Conservation (phyloP, 1,140 invertebrate species). For the Gonioctena quinquepunctata region DNA sequence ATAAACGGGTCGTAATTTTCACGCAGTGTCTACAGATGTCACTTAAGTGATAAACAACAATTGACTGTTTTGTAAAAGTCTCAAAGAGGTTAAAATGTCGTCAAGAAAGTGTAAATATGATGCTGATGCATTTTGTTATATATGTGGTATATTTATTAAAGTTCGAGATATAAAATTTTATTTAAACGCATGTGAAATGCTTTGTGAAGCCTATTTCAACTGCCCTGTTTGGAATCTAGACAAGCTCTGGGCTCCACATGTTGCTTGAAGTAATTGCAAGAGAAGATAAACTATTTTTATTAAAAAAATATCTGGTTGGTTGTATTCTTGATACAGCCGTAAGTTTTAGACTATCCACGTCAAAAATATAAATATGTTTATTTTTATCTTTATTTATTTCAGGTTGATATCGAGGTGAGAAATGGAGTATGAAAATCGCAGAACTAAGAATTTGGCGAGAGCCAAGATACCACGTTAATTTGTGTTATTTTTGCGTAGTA, state of each 20-base stretch:
- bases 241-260: slow-evolving; percentile 22
- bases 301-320: not conserved
- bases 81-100: not conserved
- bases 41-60: not conserved
- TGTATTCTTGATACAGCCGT: not conserved
- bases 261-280: slow-evolving; percentile 16
- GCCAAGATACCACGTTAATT: no score
- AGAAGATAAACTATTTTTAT: not conserved
- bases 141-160: not conserved
- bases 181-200: no score
- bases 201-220: not conserved
- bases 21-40: no score
- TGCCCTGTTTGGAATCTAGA: slow-evolving; percentile 13
- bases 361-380: no score
- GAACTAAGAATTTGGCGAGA: no score
- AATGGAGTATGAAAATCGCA: not conserved
- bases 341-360: no score
- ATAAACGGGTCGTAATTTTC: no score
- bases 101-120: slow-evolving; percentile 12
- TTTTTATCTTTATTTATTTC: not conserved
- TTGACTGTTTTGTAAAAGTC: not conserved
- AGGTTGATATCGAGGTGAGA: slow-evolving; percentile 7
- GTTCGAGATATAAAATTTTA: no score
- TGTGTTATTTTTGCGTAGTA: not conserved
- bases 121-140: not conserved